Evolutionary conservation across 2,797 vertebrate genomes (phyloP), one percentile per base, ranked within the genome.

Genomic region (Allobates femoralis): DNA sequence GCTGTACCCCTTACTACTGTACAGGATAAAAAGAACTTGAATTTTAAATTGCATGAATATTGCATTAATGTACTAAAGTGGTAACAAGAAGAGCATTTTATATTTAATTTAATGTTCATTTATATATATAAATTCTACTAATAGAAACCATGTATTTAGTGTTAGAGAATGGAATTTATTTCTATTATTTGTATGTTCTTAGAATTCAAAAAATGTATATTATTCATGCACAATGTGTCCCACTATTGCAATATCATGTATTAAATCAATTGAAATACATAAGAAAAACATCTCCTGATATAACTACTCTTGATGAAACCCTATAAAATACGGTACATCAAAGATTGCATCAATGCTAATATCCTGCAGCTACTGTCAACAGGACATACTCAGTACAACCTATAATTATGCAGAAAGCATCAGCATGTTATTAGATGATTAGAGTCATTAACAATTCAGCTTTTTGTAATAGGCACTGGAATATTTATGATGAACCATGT

Each of bases 401-500:
- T 0, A 1, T 76, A 84, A 34, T 90, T 85, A 21, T 3, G 60
- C 21, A 87, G 67, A 71, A 85, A 53, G 15, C 23, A 67, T 50
- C 83, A 76, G 80, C 0, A 85, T 85, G 81, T 86, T 83, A 86
- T 85, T 56, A 81, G 58, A 78, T 83, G 12, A 83, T 89, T n/a
- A n/a, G 78, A 89, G 15, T 81, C 86, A 34, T 85, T 89, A 89
- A 34, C 66, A 79, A n/a, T 79, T 86, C n/a, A n/a, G 11, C 67
- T 90, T 82, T 86, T 77, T 84, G 84, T 88, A 60, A 71, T 60
- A 77, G n/a, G 16, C 46, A 46, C 53, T 85, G 81, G 46, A 66
- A 53, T 90, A 30, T 86, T 90, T 88, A 73, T 90, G 87, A 77
- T 69, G 60, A n/a, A 81, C 56, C 28, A 50, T 80, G 2, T 85